Base-by-base conservation (phyloP, 1,140 invertebrate species). In the Chionoecetes opilio region DNA sequence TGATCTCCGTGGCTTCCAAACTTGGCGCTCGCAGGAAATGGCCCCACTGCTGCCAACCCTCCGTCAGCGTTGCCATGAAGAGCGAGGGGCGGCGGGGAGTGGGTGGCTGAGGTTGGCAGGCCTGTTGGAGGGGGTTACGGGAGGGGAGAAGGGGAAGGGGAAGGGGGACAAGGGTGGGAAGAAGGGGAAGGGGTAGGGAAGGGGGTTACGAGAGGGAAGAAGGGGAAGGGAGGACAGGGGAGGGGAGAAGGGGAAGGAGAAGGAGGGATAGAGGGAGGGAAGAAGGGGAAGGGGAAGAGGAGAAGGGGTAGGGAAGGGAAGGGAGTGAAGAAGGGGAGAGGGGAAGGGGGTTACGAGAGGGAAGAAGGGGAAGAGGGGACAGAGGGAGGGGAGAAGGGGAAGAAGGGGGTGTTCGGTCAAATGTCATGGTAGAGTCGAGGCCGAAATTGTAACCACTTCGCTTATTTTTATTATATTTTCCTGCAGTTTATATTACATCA, bases 381-480 rank as follows among this genome's bases (percentile, higher is more conserved):
- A n/a, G n/a, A n/a, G n/a, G n/a, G n/a, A 46, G 41, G 41, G 41
- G 41, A 46, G 5, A 46, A 14, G 14, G 41, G 41, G 63, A n/a
- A 8, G 21, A 75, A 26, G 21, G 63, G 63, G 63, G 63, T 26
- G 21, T 17, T 11, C 63, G 63, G 63, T 75, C 63, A 75, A 75
- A 75, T 75, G 63, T 75, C 63, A 75, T 75, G 63, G 63, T 75
- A n/a, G n/a, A 75, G 21, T 75, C 63, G 63, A 75, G 63, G 63
- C 63, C 63, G n/a, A 75, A 75, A 1, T n/a, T n/a, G 63, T n/a
- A n/a, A 26, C 63, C 63, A 75, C 21, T 26, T 75, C 8, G 63
- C 21, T 75, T 46, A 46, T 46, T 46, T 46, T 46, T 46, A 14
- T 14, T 14, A 5, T 14, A 46, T 46, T 46, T n/a, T 46, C 41